Conservation (phyloP, 2,888 invertebrate species). For the Dendrolimus houi region DNA sequence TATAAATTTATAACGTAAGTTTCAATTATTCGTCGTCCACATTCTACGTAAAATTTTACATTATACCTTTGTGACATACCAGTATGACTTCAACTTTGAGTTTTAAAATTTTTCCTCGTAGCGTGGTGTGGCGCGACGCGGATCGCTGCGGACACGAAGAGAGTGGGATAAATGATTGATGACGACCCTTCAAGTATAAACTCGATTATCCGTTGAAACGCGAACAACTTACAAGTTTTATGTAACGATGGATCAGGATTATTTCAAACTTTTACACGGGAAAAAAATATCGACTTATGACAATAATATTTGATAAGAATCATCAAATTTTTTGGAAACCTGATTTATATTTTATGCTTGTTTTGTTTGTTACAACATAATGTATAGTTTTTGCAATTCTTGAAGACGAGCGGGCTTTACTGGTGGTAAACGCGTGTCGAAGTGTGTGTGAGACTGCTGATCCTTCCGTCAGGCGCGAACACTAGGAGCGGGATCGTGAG, state of each 20-base stretch:
- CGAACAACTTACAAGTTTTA: conserved; percentile 76
- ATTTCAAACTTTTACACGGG: conserved; percentile 57
- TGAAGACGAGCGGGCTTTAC: too few relatives aligned
- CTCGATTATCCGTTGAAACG: conserved; percentile 75
- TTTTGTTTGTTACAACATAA: too few relatives aligned
- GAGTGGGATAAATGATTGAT: conserved; percentile 73
- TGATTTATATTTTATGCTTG: too few relatives aligned
- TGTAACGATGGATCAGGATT: conserved; percentile 76
- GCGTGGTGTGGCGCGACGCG: conserved; percentile 33
- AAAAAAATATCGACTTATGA: conserved; percentile 65
- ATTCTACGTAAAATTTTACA: background rate
- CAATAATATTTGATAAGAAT: conserved; percentile 70
- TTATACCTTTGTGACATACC: background rate
- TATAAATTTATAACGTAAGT: too few relatives aligned
- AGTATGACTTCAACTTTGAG: conserved; percentile 6
- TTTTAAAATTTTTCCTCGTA: conserved; percentile 69
- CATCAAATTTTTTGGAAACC: too few relatives aligned
- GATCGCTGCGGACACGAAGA: conserved; percentile 40
- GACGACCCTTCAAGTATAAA: conserved; percentile 73
- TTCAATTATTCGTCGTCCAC: too few relatives aligned
- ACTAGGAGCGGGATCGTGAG: too few relatives aligned
- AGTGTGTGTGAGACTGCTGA: too few relatives aligned
- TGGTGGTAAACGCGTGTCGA: too few relatives aligned
- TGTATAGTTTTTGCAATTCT: too few relatives aligned
- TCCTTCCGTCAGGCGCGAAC: too few relatives aligned